Evolutionary conservation across 2,888 invertebrate genomes (phyloP).

Genomic region (Chironomus riparius): DNA sequence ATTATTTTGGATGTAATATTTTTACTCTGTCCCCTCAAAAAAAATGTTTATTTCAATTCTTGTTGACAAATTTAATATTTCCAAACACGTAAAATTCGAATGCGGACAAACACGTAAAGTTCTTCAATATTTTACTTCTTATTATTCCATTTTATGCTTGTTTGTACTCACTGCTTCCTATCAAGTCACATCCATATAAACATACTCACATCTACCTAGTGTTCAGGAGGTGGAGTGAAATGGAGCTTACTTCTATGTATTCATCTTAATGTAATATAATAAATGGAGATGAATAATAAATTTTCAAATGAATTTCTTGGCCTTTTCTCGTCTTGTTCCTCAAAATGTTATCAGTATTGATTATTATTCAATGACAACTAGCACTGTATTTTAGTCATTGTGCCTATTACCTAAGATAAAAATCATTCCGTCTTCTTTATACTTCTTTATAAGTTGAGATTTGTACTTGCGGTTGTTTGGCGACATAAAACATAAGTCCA

Average conservation of each 20-base stretch:
- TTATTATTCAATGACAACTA: background rate
- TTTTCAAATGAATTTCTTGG: conserved; percentile 9
- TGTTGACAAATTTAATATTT: conserved; percentile 15
- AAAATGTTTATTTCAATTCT: background rate
- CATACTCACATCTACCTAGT: background rate
- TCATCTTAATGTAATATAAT: conserved; percentile 7
- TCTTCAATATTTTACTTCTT: no score
- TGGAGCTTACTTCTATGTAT: background rate
- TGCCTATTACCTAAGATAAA: no score
- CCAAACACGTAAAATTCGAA: conserved; percentile 16
- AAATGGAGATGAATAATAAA: conserved; percentile 25
- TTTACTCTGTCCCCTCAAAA: background rate
- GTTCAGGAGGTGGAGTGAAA: background rate
- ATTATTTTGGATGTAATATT: background rate
- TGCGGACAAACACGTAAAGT: conserved; percentile 12
- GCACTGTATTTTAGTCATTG: background rate
- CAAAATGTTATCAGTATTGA: background rate
- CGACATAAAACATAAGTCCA: no score
- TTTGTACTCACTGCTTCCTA: background rate
- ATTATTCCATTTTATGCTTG: background rate
- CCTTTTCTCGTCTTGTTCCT: background rate
- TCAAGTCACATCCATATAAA: background rate
- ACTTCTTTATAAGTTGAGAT: background rate
- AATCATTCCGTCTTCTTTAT: no score
- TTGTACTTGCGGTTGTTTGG: no score